A percentile compares a stretch with the other conserved stretches of the same genome.
Conservation (phyloP, 1,140 invertebrate genomes). For the Lordiphosa mommai region DNA sequence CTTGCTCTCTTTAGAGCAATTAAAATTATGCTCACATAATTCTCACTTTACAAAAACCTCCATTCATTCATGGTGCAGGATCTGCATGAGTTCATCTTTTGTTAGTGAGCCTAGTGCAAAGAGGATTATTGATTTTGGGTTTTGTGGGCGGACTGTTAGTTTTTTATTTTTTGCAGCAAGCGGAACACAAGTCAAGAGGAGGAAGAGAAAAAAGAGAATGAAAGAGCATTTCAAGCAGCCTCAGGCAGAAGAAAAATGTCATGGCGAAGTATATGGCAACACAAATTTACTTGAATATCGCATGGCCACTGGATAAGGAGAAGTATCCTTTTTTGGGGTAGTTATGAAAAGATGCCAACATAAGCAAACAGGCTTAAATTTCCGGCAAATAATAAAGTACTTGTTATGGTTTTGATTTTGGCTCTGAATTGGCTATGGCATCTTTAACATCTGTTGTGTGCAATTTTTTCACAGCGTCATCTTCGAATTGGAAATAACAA, state of each 20-base stretch:
- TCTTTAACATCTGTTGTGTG: too few relatives aligned
- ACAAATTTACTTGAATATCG: constrained; percentile 8
- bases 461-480: too few relatives aligned
- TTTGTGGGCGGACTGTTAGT: constrained; percentile 20
- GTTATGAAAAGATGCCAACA: too few relatives aligned
- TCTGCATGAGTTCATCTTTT: constrained; percentile 44
- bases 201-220: constrained; percentile 12
- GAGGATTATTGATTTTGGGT: constrained; percentile 66
- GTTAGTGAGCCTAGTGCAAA: constrained; percentile 48
- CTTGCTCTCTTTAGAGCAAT: constrained; percentile 44
- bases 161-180: constrained; percentile 8
- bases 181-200: constrained; percentile 18
- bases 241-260: constrained; percentile 44
- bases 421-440: too few relatives aligned
- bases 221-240: constrained; percentile 36
- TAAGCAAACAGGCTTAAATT: too few relatives aligned
- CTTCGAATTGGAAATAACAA: too few relatives aligned
- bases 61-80: constrained; percentile 10
- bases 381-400: too few relatives aligned
- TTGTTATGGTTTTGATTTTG: too few relatives aligned
- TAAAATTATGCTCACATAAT: constrained; percentile 58
- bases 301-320: neutral
- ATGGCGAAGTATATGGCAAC: constrained; percentile 33
- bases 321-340: neutral
- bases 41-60: constrained; percentile 23